phyloP scores from a whole-genome alignment of 1,140 invertebrate species.

The Ectropis grisescens region DNA sequence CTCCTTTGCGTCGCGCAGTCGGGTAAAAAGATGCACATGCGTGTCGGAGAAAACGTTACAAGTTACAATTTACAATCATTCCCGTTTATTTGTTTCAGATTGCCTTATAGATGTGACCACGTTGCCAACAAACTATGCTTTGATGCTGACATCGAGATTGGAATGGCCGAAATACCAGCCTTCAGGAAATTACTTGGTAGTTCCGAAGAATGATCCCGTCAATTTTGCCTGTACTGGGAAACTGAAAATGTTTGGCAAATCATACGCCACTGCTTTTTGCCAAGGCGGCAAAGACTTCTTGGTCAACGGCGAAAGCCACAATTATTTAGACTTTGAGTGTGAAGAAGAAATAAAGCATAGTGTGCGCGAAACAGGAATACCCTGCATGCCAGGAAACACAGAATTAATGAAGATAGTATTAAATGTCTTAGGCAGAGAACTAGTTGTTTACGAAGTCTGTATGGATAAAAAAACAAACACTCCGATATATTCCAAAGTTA shows the following conservation, averaged over 20 bases:
- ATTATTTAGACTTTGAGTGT: slow-evolving; percentile 32
- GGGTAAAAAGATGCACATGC: too few relatives aligned
- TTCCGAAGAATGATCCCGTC: slow-evolving; percentile 15
- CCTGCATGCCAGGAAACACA: slow-evolving; percentile 13
- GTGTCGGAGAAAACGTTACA: too few relatives aligned
- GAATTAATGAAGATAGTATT: slow-evolving; percentile 31
- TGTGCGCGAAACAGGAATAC: slow-evolving; percentile 8
- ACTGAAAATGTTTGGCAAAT: slow-evolving; percentile 7
- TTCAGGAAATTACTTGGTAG: slow-evolving; percentile 5
- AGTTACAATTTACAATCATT: too few relatives aligned
- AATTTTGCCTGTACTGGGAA: slow-evolving; percentile 15
- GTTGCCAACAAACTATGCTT: too few relatives aligned
- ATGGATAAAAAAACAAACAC: slow-evolving; percentile 23
- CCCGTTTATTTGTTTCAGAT: too few relatives aligned
- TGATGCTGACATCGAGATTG: slow-evolving; percentile 5
- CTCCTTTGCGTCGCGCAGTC: too few relatives aligned
- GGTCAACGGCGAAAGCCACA: slow-evolving; percentile 15
- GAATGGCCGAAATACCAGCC: slow-evolving; percentile 5
- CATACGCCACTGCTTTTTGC: slow-evolving; percentile 21
- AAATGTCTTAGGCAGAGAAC: slow-evolving; percentile 6
- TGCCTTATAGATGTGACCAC: slow-evolving; percentile 6
- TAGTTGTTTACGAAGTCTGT: slow-evolving; percentile 38
- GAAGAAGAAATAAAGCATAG: slow-evolving; percentile 13
- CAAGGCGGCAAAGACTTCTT: slow-evolving; percentile 23
- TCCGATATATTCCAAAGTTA: slow-evolving; percentile 31